These are phyloP conservation scores for Ochropleura plecta DNA, from an alignment of 2,888 invertebrate genomes.

Conservation along the genomic window DNA sequence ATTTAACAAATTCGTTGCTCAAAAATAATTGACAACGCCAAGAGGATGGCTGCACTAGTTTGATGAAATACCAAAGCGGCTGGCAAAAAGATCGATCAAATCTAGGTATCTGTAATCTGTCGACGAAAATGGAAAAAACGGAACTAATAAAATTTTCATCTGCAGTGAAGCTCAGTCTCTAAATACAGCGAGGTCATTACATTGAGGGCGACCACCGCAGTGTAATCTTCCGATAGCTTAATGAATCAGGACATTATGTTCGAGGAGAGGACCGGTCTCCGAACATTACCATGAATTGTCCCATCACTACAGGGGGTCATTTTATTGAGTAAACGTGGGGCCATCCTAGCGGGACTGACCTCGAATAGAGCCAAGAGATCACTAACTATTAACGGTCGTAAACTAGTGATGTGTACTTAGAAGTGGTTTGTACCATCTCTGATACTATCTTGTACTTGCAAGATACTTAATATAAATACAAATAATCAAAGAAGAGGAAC, in stretches of 20 bases:
- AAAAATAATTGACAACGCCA: conserved; percentile 3
- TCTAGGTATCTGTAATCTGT: not conserved
- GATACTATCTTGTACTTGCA: conserved; percentile 2
- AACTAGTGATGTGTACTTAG: conserved; percentile 56
- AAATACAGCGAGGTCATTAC: conserved; percentile 67
- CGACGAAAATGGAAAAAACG: conserved; percentile 7
- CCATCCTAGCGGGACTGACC: conserved; percentile 66
- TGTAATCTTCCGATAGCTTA: conserved; percentile 77
- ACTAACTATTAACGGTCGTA: conserved; percentile 63
- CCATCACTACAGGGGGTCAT: conserved; percentile 81
- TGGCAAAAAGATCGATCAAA: not conserved
- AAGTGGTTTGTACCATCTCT: conserved; percentile 7
- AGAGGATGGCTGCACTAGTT: not conserved
- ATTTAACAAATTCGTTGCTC: not conserved
- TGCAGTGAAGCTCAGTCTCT: conserved; percentile 45
- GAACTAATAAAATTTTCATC: conserved; percentile 26
- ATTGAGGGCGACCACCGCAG: conserved; percentile 72
- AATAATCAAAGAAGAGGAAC: not conserved
- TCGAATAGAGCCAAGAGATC: conserved; percentile 65
- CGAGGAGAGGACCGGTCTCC: conserved; percentile 70
- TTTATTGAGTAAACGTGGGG: conserved; percentile 77
- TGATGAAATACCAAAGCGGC: conserved; percentile 2
- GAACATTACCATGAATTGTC: conserved; percentile 75
- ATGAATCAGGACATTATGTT: conserved; percentile 81
- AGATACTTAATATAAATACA: conserved; percentile 23